These are phyloP conservation scores for Hyposmocoma kahamanoa DNA, from an alignment of 1,140 invertebrate genomes.

Conservation along the genomic window DNA sequence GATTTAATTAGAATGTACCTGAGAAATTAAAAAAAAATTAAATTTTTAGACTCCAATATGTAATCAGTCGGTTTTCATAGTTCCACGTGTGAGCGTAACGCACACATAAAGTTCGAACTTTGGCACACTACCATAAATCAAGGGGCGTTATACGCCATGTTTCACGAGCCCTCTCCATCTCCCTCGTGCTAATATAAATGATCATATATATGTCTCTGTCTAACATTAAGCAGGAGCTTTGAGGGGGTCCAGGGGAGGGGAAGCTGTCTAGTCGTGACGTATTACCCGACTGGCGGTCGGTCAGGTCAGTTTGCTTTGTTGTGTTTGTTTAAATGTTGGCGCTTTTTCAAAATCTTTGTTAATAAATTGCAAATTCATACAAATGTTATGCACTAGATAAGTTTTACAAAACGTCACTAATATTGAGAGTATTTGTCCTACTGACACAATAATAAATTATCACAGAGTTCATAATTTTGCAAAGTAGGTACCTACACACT, in stretches of 20 bases:
- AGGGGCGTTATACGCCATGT: conserved; percentile 75
- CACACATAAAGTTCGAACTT: conserved; percentile 70
- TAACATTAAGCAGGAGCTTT: conserved; percentile 41
- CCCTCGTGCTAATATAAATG: conserved; percentile 47
- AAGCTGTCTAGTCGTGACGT: conserved; percentile 70
- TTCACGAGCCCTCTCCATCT: conserved; percentile 60
- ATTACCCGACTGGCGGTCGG: conserved; percentile 59
- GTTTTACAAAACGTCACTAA: no score
- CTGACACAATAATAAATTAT: no score
- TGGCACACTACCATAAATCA: conserved; percentile 73
- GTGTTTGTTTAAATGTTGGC: conserved; percentile 6
- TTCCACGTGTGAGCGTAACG: conserved; percentile 38
- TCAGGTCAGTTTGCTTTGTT: conserved; percentile 36
- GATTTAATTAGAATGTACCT: no score
- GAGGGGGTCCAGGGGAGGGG: conserved; percentile 43
- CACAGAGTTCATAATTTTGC: no score
- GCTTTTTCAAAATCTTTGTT: no score
- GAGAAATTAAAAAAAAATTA: no score
- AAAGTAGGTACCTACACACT: no score
- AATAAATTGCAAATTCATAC: no score
- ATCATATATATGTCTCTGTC: conserved; percentile 47
- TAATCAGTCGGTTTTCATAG: neutral
- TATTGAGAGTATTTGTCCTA: no score
- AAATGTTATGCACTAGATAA: no score
- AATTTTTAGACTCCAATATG: neutral